phyloP scores from a whole-genome alignment of 1,140 invertebrate species.

The Philopotamus ludificatus region DNA sequence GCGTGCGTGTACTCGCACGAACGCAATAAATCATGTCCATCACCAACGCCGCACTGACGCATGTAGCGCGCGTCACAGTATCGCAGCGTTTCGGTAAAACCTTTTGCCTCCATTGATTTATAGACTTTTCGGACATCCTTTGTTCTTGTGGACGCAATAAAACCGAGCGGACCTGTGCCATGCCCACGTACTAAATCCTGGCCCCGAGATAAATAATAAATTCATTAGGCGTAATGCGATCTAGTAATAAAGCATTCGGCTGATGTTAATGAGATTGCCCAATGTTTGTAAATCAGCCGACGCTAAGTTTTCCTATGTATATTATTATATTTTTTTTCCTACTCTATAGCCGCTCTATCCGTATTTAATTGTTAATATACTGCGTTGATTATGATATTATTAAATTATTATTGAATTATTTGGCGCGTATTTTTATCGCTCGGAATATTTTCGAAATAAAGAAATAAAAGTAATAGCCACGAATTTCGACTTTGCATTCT shows the following conservation, averaged over 20 bases:
- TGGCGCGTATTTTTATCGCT: too few relatives aligned
- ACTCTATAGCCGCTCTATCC: too few relatives aligned
- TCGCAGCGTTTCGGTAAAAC: slow-evolving; percentile 7
- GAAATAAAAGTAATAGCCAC: slow-evolving; percentile 8
- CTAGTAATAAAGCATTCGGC: slow-evolving; percentile 2
- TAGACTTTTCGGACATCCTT: not conserved
- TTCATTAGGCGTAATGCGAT: slow-evolving; percentile 7
- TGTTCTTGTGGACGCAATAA: slow-evolving; percentile 5
- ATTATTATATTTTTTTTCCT: too few relatives aligned
- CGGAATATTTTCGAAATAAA: slow-evolving; percentile 1
- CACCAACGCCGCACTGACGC: slow-evolving; percentile 18
- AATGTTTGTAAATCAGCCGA: too few relatives aligned
- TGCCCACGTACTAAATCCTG: not conserved
- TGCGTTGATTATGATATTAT: too few relatives aligned
- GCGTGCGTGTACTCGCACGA: slow-evolving; percentile 1
- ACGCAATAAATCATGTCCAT: slow-evolving; percentile 21
- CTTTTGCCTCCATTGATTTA: slow-evolving; percentile 13
- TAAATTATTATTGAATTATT: too few relatives aligned
- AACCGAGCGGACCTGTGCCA: not conserved
- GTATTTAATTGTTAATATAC: too few relatives aligned
- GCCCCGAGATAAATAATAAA: not conserved
- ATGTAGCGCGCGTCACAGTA: not conserved
- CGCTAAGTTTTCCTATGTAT: too few relatives aligned
- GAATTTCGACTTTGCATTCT: not conserved
- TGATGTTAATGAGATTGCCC: not conserved